Evolutionary conservation across 2,888 invertebrate genomes (phyloP), one percentile per base, ranked within the genome.

Genomic region (Sinhomidia bicolor): DNA sequence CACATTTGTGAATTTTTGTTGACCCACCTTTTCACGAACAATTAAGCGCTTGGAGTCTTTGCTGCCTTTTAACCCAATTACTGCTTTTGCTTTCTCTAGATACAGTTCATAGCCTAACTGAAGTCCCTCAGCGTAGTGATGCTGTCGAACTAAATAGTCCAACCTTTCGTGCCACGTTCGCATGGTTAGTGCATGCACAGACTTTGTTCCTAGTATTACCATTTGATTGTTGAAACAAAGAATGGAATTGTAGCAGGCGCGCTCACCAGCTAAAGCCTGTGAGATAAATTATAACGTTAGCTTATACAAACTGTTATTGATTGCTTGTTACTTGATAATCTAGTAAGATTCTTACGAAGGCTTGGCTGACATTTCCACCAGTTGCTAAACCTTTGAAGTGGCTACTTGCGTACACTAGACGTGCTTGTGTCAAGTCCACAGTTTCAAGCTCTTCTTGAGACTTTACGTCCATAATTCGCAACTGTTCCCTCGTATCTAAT

Each of bases 381-480:
- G 99, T 99, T 89, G 98, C 98, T 57, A 99, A 94, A 0, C 97
- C 99, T 94, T 98, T 96, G 93, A 97, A 97, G 93, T 97, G 97
- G 62, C 97, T 97, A 44, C 97, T 97, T 65, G 97, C 96, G 93
- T 98, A 98, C 0, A 98, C 97, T 57, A 98, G 95, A 57, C 97
- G 96, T 17, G 97, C 96, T 93, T 95, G 95, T 44, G 96, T 96
- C 91, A 98, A 95, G 93, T 98, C 98, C 90, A 97, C 94, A 29
- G 96, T 95, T 94, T 98, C 97, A 23, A 97, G 94, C 93, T 98
- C 98, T 92, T 97, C 96, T 93, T 98, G 97, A 0, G 96, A 95
- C 90, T 98, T 95, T 0, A 98, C 98, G 93, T 99, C 99, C 93
- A 98, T 95, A 71, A 99, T 94, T 93, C 98, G 96, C 86, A 99